Base-by-base conservation (phyloP, 2,888 invertebrate genomes). In the Minunthozetes semirufus region DNA sequence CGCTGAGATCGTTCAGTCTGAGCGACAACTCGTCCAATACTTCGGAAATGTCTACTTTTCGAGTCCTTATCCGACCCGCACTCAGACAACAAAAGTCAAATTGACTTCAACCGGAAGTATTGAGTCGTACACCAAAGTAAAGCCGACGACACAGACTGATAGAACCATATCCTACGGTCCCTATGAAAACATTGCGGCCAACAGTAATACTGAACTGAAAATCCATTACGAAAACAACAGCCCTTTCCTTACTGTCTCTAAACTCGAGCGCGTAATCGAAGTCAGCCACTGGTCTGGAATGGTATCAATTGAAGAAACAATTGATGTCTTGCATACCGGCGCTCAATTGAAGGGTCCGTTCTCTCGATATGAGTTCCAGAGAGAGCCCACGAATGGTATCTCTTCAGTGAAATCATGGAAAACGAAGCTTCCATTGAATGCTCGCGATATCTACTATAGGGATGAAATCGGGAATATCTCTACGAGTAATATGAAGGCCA, bases 401-500 rank as follows among this genome's bases (percentile, higher is more conserved):
- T 89, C 95, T 4, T 93, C 94, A 80, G 89, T 99, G 22, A 92
- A 94, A 81, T 90, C 91, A 1, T 97, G 96, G 83, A 93, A 92
- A 85, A 88, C 88, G 17, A 80, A 86, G 59, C 82, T 88, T 59
- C 88, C 88, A 17, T 92, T 95, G 0, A 89, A 95, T 48, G 97
- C 99, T 0, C 88, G 90, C 56, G 96, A 95, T 83, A 94, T 97
- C 15, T 99, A 99, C 84, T 99, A 99, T 83, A 88, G 92, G 74
- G 99, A 99, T 83, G 95, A 94, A 79, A 99, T 99, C 82, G 99
- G 94, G 53, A 99, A 99, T 83, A 99, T 99, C 81, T 98, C 97
- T 0, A 99, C 99, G 13, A 96, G 96, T 0, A 91, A 93, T 82
- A 90, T 98, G 85, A 88, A 90, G 78, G 85, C 91, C 29, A 87